Evolutionary conservation across 37 sponge, comb jelly and placozoan genomes (phyloP).

Genomic region (Agelas oroides): DNA sequence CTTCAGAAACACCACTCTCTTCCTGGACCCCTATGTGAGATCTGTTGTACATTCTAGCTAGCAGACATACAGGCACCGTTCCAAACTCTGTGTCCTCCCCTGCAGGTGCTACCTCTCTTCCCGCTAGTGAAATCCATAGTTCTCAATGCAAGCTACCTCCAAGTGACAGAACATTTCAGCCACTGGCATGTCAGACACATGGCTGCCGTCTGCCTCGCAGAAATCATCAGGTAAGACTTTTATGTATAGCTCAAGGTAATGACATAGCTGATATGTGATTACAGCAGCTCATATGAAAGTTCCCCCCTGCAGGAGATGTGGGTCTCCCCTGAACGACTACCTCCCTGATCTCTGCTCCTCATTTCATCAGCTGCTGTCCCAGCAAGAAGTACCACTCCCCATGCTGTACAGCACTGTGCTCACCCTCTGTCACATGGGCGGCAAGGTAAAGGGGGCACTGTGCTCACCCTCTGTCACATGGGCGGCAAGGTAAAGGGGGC

Average conservation of each 20-base stretch:
- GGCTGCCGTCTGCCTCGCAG: constrained; percentile 54
- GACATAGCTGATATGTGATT: too few species aligned
- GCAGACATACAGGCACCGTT: too few species aligned
- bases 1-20: constrained; percentile 61
- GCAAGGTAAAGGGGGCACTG: constrained; percentile 28
- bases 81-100: neutral
- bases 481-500: constrained; percentile 37
- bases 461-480: constrained; percentile 40
- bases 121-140: constrained; percentile 45
- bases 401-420: constrained; percentile 52
- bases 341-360: constrained; percentile 11
- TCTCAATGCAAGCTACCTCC: constrained; percentile 32
- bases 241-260: too few species aligned
- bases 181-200: constrained; percentile 69
- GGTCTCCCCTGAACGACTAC: constrained; percentile 2
- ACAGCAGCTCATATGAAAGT: neutral
- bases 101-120: constrained; percentile 15
- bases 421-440: constrained; percentile 41
- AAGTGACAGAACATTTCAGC: neutral
- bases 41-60: neutral
- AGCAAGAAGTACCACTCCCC: constrained; percentile 16
- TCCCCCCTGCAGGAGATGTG: constrained; percentile 3
- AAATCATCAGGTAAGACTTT: constrained; percentile 45
- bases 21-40: constrained; percentile 68
- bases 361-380: constrained; percentile 17